These are phyloP conservation scores for Ischnus inquisitorius DNA, from an alignment of 2,888 invertebrate genomes.

Conservation along the genomic window DNA sequence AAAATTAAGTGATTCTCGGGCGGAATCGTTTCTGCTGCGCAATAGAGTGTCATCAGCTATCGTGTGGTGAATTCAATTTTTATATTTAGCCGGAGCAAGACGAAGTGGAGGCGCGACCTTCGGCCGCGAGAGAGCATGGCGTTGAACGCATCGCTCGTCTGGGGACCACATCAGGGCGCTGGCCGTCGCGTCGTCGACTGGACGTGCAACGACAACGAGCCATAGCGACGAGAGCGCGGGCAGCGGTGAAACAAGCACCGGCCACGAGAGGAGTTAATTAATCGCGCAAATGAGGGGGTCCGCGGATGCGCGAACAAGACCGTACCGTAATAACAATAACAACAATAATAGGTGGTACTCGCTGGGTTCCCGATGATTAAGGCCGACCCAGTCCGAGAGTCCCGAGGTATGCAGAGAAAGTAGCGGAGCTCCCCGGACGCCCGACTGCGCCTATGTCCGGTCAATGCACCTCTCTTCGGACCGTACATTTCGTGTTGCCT, in stretches of 20 bases:
- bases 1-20: slow-evolving; percentile 14
- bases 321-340: slow-evolving; percentile 36
- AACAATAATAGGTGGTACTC: slow-evolving; percentile 65
- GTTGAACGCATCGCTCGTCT: background rate
- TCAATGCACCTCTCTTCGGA: slow-evolving; percentile 73
- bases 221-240: background rate
- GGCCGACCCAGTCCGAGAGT: slow-evolving; percentile 76
- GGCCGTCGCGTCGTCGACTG: slow-evolving; percentile 29
- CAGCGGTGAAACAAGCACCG: slow-evolving; percentile 8
- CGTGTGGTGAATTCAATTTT: background rate
- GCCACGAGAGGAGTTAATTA: slow-evolving; percentile 71
- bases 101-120: slow-evolving; percentile 9
- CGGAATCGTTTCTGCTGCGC: background rate
- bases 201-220: background rate
- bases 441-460: slow-evolving; percentile 75
- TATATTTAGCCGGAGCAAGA: background rate
- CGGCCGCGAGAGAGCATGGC: background rate
- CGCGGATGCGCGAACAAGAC: slow-evolving; percentile 36
- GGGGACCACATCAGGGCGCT: slow-evolving; percentile 1
- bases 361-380: slow-evolving; percentile 73
- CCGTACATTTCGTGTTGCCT: slow-evolving; percentile 61
- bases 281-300: slow-evolving; percentile 65
- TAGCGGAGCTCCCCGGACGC: slow-evolving; percentile 71
- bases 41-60: slow-evolving; percentile 2
- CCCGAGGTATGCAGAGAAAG: slow-evolving; percentile 79